Evolutionary conservation across 1,140 invertebrate species (phyloP), one percentile per base, ranked within the genome.

Genomic region (Melipona quadrifasciata): DNA sequence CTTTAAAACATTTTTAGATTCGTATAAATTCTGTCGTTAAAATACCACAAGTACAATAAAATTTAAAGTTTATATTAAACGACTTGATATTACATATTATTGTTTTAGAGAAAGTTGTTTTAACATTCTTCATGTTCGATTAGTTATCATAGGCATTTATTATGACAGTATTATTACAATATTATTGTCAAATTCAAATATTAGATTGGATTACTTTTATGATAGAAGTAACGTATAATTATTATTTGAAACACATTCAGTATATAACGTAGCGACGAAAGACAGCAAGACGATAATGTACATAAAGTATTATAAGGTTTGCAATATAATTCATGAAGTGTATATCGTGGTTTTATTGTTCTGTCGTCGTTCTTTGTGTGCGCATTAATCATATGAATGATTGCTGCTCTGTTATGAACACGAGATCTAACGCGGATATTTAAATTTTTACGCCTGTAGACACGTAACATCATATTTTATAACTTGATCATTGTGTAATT

Each of bases 271-370:
- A n/a, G 31, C 80, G 47, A 34, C 31, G 16, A 76, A 82, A 73
- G 53, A 53, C 34, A 64, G 58, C 21, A 27, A 5, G 34, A 58
- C n/a, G 24, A 21, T 77, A 77, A 70, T 53, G 47, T 14, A 34
- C 53, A 19, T 82, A 68, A 82, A 55, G 57, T 77, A 68, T 17
- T 19, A 51, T 57, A 24, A 68, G 31, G 34, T 82, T 77, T 77
- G 10, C 57, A 39, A n/a, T 24, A 76, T 76, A 73, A 76, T 82
- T 82, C 65, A 82, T 68, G n/a, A 57, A 68, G 64, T 57, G 27
- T 39, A 24, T 58, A 75, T 67, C 27, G 31, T 39, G 73, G 72
- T 82, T 82, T 82, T 82, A 82, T 76, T 82, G 80, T 82, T 82
- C 80, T 82, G 73, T 76, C 80, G 75, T 67, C 72, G 31, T 21